These are phyloP conservation scores for Leptosomus discolor DNA, from an alignment of 2,113 vertebrate species.

Conservation along the genomic window DNA sequence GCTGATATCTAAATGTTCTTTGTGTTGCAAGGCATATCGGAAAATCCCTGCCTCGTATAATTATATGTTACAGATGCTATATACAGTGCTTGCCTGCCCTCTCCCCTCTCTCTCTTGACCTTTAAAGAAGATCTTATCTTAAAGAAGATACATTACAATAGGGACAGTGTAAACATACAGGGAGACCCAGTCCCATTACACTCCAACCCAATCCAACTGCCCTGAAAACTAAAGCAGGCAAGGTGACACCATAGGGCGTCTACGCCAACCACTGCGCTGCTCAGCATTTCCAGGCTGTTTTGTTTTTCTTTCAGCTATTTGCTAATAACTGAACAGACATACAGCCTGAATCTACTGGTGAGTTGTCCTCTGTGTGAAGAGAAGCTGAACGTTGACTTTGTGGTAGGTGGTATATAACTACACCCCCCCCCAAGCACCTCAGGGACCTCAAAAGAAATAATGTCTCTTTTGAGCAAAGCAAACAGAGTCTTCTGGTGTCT, in stretches of 20 bases:
- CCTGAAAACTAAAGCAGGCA: not conserved
- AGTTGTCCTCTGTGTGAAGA: not conserved
- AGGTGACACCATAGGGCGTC: not conserved
- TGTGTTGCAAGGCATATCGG: slow-evolving; percentile 11
- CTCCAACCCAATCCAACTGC: not conserved
- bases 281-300: not conserved
- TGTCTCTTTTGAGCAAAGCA: not conserved
- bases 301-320: not conserved
- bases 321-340: not conserved
- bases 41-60: slow-evolving; percentile 6
- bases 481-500: not conserved
- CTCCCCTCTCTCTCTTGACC: not conserved
- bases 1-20: slow-evolving; percentile 21
- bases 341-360: not conserved
- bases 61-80: not conserved
- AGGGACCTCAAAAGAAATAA: not conserved
- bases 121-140: not conserved
- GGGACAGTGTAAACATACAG: not conserved
- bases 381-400: not conserved
- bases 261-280: not conserved
- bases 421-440: not conserved
- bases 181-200: not conserved
- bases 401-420: not conserved
- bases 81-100: not conserved
- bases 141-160: not conserved